Conservation (phyloP, 2,113 vertebrate genomes). For the Leptodactylus fuscus region DNA sequence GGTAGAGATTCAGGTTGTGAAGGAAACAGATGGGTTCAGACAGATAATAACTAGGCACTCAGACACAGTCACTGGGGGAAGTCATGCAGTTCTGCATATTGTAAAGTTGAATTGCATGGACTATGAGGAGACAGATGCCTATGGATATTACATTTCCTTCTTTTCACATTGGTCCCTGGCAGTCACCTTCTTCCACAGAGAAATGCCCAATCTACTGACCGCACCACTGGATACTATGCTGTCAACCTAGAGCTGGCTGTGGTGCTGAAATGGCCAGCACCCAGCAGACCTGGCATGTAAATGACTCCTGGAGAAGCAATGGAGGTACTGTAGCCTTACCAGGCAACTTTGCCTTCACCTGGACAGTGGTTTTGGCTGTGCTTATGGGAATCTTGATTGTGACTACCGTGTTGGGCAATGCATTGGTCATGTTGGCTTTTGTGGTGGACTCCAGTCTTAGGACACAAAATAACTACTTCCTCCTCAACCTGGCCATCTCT, state of each 20-base stretch:
- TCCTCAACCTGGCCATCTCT: constrained; percentile 80
- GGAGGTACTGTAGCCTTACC: constrained; percentile 42
- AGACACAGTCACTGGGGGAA: background rate
- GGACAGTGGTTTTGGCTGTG: constrained; percentile 69
- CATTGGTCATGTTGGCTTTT: constrained; percentile 79
- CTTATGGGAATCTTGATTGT: constrained; percentile 77
- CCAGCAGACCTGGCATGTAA: constrained; percentile 61
- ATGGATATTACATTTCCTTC: constrained; percentile 1
- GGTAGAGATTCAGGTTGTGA: constrained; percentile 32
- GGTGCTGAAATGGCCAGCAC: constrained; percentile 67
- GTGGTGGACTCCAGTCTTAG: constrained; percentile 78
- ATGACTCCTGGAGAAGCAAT: constrained; percentile 57
- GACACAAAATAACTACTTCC: constrained; percentile 81
- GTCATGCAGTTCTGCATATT: background rate
- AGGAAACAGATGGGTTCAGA: constrained; percentile 36
- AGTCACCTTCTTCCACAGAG: background rate
- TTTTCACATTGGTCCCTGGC: background rate
- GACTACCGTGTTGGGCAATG: constrained; percentile 77
- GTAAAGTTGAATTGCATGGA: constrained; percentile 33
- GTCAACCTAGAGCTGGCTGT: constrained; percentile 51
- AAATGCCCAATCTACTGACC: background rate
- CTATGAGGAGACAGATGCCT: constrained; percentile 17
- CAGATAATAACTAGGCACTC: constrained; percentile 1
- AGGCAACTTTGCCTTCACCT: constrained; percentile 68
- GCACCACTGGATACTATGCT: background rate